Evolutionary conservation across 2,797 vertebrate genomes (phyloP), one percentile per base, ranked within the genome.

Genomic region (Melanotaenia nigrans): DNA sequence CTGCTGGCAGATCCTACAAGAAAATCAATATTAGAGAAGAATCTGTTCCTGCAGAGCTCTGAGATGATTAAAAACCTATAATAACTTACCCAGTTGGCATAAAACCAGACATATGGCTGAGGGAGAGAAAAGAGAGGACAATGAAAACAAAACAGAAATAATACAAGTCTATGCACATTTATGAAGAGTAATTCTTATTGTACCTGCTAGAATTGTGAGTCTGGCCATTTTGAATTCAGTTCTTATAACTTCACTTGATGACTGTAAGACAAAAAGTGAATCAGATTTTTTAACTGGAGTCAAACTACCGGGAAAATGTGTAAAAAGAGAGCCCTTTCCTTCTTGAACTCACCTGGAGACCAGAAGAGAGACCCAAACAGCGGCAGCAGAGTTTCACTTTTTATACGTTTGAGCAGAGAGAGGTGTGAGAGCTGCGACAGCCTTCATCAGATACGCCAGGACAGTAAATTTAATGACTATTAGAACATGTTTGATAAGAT

Each of bases 41-140:
- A 36, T 5, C 54, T n/a, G 33, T 49, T 36, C 0, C 53, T 36
- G 61, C 14, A 0, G 61, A 1, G 9, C 45, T 24, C 49, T 13
- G 1, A 4, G 24, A 61, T 10, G 11, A 28, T 30, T 5, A 47
- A 36, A 65, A 36, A 2, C 2, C 22, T 2, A 2, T 36, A 0
- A 10, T 16, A 36, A 66, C 93, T 93, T 90, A 95, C 95, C 93
- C 35, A 93, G 61, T 1, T 91, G 89, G 75, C 85, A 86, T 38
- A 89, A 38, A 54, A 86, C 75, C 85, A 94, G 85, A 54, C 92
- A 92, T 49, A 94, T 38, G 67, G 91, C 92, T 94, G 67, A 59
- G 16, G 25, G 7, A 42, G 45, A 55, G 3, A 38, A 16, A 25
- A 6, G 7, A 8, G 45, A 58, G 25, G 10, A 11, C 18, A 25